Evolutionary conservation across 2,888 invertebrate genomes (phyloP).

Genomic region (Rutpela maculata): DNA sequence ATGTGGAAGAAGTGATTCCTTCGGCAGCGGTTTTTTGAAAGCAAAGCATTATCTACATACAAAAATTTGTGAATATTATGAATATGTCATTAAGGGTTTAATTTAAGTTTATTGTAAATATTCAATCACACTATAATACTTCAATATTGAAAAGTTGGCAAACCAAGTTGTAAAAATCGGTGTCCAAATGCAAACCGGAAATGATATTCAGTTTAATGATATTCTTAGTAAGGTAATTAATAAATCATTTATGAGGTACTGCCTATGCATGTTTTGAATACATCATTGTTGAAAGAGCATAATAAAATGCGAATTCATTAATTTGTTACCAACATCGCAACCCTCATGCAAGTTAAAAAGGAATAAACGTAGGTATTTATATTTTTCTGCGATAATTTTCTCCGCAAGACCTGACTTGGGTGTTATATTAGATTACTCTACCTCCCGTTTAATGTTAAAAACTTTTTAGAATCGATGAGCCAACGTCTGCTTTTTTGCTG

Average conservation of each 20-base stretch:
- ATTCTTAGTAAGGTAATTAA: not conserved
- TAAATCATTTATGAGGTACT: not conserved
- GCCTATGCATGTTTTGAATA: not conserved
- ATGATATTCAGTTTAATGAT: conserved; percentile 1
- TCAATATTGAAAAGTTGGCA: too few species aligned
- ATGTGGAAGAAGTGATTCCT: too few species aligned
- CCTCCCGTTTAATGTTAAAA: not conserved
- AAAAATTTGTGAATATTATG: too few species aligned
- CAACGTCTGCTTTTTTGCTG: not conserved
- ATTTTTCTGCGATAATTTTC: not conserved
- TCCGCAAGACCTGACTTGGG: not conserved
- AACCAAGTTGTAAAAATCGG: not conserved
- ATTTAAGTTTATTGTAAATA: too few species aligned
- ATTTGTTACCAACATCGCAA: not conserved
- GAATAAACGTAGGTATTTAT: not conserved
- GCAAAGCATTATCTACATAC: too few species aligned
- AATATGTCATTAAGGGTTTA: too few species aligned
- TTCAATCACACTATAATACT: too few species aligned
- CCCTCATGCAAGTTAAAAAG: not conserved
- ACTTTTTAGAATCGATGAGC: not conserved
- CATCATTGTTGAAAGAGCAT: not conserved
- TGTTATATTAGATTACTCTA: not conserved
- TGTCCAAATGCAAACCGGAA: not conserved
- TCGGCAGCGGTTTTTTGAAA: too few species aligned
- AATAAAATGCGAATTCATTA: conserved; percentile 7